These are phyloP conservation scores for Pycnonotus jocosus DNA, from an alignment of 2,113 vertebrate species.

Conservation along the genomic window DNA sequence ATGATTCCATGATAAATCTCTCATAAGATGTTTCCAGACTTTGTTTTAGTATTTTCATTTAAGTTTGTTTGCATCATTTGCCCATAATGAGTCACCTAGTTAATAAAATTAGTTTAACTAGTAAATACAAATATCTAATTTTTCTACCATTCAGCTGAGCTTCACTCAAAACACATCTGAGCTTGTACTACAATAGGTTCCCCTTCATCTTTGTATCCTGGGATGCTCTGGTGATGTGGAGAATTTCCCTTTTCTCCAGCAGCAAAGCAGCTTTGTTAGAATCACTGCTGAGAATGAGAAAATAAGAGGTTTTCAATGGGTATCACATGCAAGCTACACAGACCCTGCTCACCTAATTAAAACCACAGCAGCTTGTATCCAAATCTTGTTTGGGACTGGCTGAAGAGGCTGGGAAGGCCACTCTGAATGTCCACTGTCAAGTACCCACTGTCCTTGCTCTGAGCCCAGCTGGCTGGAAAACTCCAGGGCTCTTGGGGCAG, in stretches of 20 bases:
- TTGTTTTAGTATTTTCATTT: neutral
- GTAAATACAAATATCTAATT: neutral
- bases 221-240: neutral
- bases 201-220: neutral
- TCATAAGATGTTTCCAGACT: neutral
- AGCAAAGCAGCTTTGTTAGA: neutral
- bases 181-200: neutral
- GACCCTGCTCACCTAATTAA: neutral
- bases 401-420: neutral
- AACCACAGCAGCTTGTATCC: neutral
- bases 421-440: neutral
- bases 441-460: neutral
- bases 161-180: neutral
- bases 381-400: neutral
- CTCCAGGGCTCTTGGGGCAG: neutral
- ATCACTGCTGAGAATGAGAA: neutral
- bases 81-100: neutral
- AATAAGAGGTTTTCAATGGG: neutral
- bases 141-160: neutral
- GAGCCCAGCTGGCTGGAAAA: neutral
- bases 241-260: neutral
- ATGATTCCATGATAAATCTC: neutral
- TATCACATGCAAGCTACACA: neutral
- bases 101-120: neutral
- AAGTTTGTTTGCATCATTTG: neutral